Percentiles rank a stretch among this genome's conserved stretches.
Evolutionary conservation across 1,140 invertebrate genomes (phyloP).

Genomic region (Drosophila jambulina): DNA sequence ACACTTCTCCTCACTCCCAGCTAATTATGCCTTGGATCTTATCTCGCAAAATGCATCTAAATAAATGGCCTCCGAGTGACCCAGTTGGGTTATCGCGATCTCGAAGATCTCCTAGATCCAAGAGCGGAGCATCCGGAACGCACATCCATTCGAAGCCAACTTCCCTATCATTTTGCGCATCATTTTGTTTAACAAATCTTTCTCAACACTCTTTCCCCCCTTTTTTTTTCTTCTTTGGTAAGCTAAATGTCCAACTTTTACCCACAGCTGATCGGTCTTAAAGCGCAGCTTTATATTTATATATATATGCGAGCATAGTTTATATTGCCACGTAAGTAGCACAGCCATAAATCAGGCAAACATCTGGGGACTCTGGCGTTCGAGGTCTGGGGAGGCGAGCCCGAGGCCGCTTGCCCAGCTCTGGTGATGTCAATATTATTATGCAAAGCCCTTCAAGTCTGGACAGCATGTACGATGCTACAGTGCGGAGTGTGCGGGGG

Average conservation of each 20-base stretch:
- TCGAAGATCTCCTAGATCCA: conserved; percentile 7
- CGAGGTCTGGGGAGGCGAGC: conserved; percentile 11
- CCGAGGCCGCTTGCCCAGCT: conserved; percentile 18
- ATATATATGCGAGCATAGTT: conserved; percentile 21
- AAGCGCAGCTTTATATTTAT: conserved; percentile 23
- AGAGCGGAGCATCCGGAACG: conserved; percentile 35
- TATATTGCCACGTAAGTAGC: conserved; percentile 75
- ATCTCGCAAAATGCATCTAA: conserved; percentile 37
- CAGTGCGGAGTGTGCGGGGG: not conserved
- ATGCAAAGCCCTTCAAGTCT: conserved; percentile 54
- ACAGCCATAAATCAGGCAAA: conserved; percentile 71
- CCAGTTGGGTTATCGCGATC: conserved; percentile 43
- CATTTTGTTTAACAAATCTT: conserved; percentile 54
- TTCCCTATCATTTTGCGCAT: conserved; percentile 44
- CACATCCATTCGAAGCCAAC: conserved; percentile 12
- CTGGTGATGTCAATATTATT: conserved; percentile 72
- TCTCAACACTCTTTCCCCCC: conserved; percentile 23
- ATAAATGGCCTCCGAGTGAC: conserved; percentile 48
- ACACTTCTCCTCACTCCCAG: not conserved
- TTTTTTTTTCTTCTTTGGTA: conserved; percentile 55
- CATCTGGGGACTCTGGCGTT: conserved; percentile 39
- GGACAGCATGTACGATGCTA: conserved; percentile 12
- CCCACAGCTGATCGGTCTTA: conserved; percentile 57
- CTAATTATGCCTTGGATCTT: conserved; percentile 44
- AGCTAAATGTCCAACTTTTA: conserved; percentile 68